A percentile compares a stretch with the other conserved stretches of the same genome.
These are phyloP conservation scores for Sarcophaga caerulescens DNA, from an alignment of 2,888 invertebrate genomes.

Conservation along the genomic window DNA sequence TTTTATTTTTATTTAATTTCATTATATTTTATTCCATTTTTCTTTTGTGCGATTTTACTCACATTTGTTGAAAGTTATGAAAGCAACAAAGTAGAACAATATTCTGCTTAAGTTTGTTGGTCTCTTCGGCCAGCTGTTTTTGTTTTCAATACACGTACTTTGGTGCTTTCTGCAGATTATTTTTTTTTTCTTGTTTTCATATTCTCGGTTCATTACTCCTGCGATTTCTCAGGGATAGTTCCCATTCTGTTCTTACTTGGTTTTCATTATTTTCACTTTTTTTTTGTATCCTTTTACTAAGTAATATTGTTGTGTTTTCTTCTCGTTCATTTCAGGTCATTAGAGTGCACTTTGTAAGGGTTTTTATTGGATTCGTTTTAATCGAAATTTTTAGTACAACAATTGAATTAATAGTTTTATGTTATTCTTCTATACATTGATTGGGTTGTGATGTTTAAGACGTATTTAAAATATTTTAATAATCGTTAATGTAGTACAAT, in stretches of 20 bases:
- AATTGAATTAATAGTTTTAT: conserved; percentile 14
- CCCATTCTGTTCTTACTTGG: not conserved
- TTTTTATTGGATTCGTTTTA: conserved; percentile 27
- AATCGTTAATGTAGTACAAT: too few relatives aligned
- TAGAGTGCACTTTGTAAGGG: conserved; percentile 49
- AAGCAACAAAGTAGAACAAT: conserved; percentile 39
- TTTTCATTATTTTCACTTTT: conserved; percentile 11
- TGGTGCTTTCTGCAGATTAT: not conserved
- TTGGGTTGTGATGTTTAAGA: too few relatives aligned
- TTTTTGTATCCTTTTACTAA: conserved; percentile 11
- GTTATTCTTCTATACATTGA: not conserved
- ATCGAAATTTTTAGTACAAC: conserved; percentile 19
- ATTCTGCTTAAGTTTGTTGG: conserved; percentile 33
- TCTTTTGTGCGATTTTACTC: conserved; percentile 28
- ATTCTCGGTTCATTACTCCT: conserved; percentile 56
- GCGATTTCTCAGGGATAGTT: conserved; percentile 50
- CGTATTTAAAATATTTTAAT: too few relatives aligned
- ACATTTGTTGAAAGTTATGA: conserved; percentile 45
- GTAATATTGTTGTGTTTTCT: conserved; percentile 7
- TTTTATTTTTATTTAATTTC: not conserved
- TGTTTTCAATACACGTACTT: not conserved
- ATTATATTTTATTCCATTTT: conserved; percentile 10
- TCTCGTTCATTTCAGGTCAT: conserved; percentile 43
- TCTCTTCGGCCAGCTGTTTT: conserved; percentile 14
- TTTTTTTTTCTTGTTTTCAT: conserved; percentile 20